phyloP scores from a whole-genome alignment of 2,888 invertebrate genomes.

The Lampropteryx suffumata region DNA sequence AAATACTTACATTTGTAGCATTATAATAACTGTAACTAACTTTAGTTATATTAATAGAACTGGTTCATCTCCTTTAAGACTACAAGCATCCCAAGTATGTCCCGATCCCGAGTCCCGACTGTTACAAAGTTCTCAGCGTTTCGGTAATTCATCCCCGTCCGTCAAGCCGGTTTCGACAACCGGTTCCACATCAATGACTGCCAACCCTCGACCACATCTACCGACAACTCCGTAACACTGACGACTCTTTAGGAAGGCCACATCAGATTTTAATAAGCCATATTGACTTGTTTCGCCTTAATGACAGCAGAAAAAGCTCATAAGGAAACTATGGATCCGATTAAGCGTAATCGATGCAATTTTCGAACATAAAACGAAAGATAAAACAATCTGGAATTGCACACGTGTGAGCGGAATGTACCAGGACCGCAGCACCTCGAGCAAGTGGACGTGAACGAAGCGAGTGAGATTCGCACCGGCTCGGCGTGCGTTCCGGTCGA shows the following conservation, averaged over 20 bases:
- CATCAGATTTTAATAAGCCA: slow-evolving; percentile 16
- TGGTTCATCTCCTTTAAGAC: slow-evolving; percentile 11
- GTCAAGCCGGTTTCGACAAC: slow-evolving; percentile 74
- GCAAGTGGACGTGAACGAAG: slow-evolving; percentile 36
- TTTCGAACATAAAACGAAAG: slow-evolving; percentile 53
- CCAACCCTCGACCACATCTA: slow-evolving; percentile 53
- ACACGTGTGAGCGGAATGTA: slow-evolving; percentile 72
- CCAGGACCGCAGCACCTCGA: slow-evolving; percentile 68
- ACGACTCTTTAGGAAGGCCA: slow-evolving; percentile 13
- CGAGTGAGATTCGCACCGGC: slow-evolving; percentile 66
- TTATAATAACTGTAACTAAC: slow-evolving; percentile 15
- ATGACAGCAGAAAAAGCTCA: slow-evolving; percentile 20
- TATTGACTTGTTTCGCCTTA: slow-evolving; percentile 26
- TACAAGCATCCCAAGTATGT: slow-evolving; percentile 38
- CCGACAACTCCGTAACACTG: slow-evolving; percentile 16
- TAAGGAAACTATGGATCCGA: slow-evolving; percentile 29
- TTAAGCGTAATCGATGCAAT: slow-evolving; percentile 50
- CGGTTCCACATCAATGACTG: slow-evolving; percentile 80
- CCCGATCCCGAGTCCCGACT: slow-evolving; percentile 30
- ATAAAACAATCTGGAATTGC: slow-evolving; percentile 67
- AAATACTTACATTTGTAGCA: neutral
- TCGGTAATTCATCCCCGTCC: slow-evolving; percentile 75
- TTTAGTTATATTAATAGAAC: slow-evolving; percentile 19
- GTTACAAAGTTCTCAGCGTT: slow-evolving; percentile 57
- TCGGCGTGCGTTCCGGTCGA: slow-evolving; percentile 80